These are phyloP conservation scores for Aporophyla lueneburgensis DNA, from an alignment of 2,888 invertebrate species.

Conservation along the genomic window DNA sequence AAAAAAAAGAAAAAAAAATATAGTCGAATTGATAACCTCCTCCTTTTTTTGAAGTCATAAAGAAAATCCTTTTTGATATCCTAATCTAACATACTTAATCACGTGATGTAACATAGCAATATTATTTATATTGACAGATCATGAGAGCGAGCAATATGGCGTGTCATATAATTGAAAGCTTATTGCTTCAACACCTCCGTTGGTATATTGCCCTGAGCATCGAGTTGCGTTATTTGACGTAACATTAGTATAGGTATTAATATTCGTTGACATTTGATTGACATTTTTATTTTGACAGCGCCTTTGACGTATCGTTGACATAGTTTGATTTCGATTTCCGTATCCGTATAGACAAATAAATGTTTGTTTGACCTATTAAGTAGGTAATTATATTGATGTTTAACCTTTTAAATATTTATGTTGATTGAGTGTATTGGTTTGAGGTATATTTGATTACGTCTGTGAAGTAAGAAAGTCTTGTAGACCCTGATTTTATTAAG, in stretches of 20 bases:
- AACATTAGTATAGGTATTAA: not conserved
- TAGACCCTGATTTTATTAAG: not conserved
- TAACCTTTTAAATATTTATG: not conserved
- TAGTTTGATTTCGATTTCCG: not conserved
- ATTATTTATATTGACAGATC: conserved; percentile 16
- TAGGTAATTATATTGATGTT: not conserved
- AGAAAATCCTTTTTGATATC: too few species aligned
- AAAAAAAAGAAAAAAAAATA: too few species aligned
- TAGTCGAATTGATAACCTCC: too few species aligned
- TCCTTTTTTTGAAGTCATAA: too few species aligned
- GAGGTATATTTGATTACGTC: not conserved
- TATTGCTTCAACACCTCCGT: conserved; percentile 1
- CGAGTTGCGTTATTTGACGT: not conserved
- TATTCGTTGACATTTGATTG: conserved; percentile 5
- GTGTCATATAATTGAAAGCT: conserved; percentile 8
- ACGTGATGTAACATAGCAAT: not conserved
- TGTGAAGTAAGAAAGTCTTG: too few species aligned
- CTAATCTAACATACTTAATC: not conserved
- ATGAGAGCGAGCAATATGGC: conserved; percentile 17
- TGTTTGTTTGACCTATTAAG: not conserved
- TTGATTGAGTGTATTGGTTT: not conserved
- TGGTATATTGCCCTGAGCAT: not conserved
- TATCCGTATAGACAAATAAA: not conserved
- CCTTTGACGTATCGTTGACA: not conserved
- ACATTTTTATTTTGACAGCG: not conserved